phyloP scores from a whole-genome alignment of 2,888 invertebrate species.

The Diadromus collaris region DNA sequence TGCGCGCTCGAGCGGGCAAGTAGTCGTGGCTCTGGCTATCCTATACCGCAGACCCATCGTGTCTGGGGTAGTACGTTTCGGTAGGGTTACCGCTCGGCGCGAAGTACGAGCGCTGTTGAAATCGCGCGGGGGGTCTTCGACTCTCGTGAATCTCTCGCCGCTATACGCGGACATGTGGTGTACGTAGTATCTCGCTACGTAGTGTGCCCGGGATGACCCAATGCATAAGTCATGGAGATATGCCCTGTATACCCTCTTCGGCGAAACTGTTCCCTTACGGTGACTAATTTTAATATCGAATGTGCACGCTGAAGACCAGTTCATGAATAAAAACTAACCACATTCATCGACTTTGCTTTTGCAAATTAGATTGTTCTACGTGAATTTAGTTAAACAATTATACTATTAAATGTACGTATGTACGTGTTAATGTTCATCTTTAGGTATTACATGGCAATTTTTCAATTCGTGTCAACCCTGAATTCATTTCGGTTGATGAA shows the following conservation, averaged over 20 bases:
- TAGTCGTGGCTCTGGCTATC: neutral
- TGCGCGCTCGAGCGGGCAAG: conserved; percentile 3
- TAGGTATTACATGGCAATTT: too few relatives aligned
- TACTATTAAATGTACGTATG: too few relatives aligned
- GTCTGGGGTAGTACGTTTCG: conserved; percentile 33
- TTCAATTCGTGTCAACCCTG: too few relatives aligned
- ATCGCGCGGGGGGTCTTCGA: neutral
- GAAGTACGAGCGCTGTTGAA: conserved; percentile 4
- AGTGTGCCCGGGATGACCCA: neutral
- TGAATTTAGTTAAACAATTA: neutral
- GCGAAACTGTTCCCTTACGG: too few relatives aligned
- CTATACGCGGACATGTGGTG: neutral
- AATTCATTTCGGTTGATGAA: too few relatives aligned
- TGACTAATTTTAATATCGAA: too few relatives aligned
- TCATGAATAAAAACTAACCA: too few relatives aligned
- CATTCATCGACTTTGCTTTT: neutral
- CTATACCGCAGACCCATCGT: neutral
- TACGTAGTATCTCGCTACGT: neutral
- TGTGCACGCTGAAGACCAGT: too few relatives aligned
- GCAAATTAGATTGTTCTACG: too few relatives aligned
- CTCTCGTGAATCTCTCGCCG: conserved; percentile 3
- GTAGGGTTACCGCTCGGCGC: conserved; percentile 1
- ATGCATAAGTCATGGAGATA: neutral
- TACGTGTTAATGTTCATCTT: too few relatives aligned
- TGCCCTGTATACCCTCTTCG: neutral